A percentile compares a stretch with the other conserved stretches of the same genome.
Conservation (phyloP, 1,140 invertebrate genomes). For the Megalopta genalis region DNA sequence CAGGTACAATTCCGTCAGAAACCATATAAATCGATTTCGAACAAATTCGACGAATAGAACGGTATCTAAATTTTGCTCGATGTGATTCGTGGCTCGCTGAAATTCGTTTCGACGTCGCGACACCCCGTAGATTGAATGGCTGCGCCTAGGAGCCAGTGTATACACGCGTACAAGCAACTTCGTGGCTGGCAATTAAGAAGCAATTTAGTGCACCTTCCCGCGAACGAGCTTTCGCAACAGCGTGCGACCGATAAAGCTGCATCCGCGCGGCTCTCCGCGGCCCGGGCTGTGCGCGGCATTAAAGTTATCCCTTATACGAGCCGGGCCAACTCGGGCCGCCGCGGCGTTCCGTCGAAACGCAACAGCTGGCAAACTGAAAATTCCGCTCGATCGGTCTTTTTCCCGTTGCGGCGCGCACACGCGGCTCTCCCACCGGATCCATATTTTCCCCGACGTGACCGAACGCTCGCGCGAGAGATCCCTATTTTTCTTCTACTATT, state of each 20-base stretch:
- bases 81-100: too few species aligned
- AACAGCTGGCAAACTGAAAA: background rate
- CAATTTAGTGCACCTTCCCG: conserved; percentile 32
- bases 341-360: background rate
- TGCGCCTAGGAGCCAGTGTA: background rate
- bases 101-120: too few species aligned
- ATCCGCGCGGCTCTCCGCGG: background rate
- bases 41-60: too few species aligned
- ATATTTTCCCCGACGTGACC: too few species aligned
- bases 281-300: conserved; percentile 1
- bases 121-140: too few species aligned
- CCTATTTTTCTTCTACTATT: too few species aligned
- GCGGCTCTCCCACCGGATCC: too few species aligned
- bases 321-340: too few species aligned
- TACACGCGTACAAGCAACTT: background rate
- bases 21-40: too few species aligned
- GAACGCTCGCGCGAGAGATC: too few species aligned
- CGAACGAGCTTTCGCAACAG: conserved; percentile 30
- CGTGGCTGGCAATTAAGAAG: conserved; percentile 38
- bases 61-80: too few species aligned
- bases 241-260: conserved; percentile 2
- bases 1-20: too few species aligned
- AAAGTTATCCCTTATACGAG: conserved; percentile 21
- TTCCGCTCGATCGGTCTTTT: background rate
- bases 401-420: background rate